Percentiles rank a stretch among this genome's conserved stretches.
Conservation (phyloP, 2,797 vertebrate genomes). For the Sciurus carolinensis region DNA sequence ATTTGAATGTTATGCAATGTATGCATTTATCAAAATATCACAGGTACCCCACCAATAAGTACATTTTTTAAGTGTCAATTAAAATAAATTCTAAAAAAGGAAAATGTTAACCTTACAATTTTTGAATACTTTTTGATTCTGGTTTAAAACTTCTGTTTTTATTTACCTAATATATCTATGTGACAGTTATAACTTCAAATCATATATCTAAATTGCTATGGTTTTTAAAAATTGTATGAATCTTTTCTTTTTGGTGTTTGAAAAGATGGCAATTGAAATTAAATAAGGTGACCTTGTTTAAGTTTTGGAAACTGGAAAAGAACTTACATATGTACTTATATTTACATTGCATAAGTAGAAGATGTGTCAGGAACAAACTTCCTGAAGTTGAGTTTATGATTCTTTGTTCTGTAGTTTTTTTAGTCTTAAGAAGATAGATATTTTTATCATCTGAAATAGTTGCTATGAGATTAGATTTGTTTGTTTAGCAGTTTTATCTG, state of each 20-base stretch:
- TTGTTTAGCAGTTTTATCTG: not conserved
- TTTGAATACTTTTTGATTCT: not conserved
- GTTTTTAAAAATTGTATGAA: not conserved
- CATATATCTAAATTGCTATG: not conserved
- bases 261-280: not conserved
- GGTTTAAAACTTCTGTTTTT: not conserved
- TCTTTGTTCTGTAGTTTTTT: not conserved
- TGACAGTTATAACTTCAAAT: not conserved
- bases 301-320: not conserved
- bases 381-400: not conserved
- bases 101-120: not conserved
- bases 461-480: not conserved
- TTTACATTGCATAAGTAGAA: not conserved
- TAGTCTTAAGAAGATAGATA: not conserved
- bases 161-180: not conserved
- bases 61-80: too few relatives aligned
- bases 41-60: not conserved
- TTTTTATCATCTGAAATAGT: not conserved
- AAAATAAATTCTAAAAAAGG: not conserved
- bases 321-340: not conserved
- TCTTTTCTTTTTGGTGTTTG: not conserved
- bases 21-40: not conserved
- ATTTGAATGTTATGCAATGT: not conserved
- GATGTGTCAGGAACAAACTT: not conserved
- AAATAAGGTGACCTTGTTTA: not conserved